Evolutionary conservation across 2,113 vertebrate genomes (phyloP).

Genomic region (Coregonus clupeaformis): DNA sequence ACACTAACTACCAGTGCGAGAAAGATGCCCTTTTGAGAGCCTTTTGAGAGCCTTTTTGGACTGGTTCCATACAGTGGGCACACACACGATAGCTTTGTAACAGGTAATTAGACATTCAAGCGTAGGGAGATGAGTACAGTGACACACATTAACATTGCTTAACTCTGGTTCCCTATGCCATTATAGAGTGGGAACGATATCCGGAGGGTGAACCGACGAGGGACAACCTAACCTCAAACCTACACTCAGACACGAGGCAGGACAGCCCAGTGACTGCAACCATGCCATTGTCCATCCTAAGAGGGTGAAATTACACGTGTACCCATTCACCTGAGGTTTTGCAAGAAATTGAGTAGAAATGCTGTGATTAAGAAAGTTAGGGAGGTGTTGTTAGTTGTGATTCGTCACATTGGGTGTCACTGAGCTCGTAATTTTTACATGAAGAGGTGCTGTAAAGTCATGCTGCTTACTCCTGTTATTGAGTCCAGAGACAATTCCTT

Average conservation of each 20-base stretch:
- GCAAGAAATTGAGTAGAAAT: neutral
- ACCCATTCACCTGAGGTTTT: conserved; percentile 48
- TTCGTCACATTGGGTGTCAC: neutral
- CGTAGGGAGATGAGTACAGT: conserved; percentile 62
- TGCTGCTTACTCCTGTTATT: neutral
- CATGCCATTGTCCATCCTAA: conserved; percentile 60
- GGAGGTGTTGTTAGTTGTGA: no score
- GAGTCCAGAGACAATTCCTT: neutral
- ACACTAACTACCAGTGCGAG: neutral
- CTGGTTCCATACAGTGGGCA: no score
- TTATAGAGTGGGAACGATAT: conserved; percentile 72
- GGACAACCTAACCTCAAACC: conserved; percentile 45
- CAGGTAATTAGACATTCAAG: conserved; percentile 69
- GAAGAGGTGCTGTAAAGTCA: conserved; percentile 16
- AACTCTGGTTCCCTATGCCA: conserved; percentile 68
- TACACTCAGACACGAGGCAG: conserved; percentile 47
- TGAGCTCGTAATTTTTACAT: conserved; percentile 4
- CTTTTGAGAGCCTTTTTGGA: no score
- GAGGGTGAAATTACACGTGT: conserved; percentile 75
- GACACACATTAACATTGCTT: conserved; percentile 62
- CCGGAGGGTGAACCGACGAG: conserved; percentile 63
- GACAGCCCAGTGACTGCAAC: conserved; percentile 54
- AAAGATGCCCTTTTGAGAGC: neutral
- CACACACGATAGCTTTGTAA: conserved; percentile 15
- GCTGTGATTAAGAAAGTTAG: neutral